Evolutionary conservation across 2,888 invertebrate genomes (phyloP).

Genomic region (Drosophila ochracea): DNA sequence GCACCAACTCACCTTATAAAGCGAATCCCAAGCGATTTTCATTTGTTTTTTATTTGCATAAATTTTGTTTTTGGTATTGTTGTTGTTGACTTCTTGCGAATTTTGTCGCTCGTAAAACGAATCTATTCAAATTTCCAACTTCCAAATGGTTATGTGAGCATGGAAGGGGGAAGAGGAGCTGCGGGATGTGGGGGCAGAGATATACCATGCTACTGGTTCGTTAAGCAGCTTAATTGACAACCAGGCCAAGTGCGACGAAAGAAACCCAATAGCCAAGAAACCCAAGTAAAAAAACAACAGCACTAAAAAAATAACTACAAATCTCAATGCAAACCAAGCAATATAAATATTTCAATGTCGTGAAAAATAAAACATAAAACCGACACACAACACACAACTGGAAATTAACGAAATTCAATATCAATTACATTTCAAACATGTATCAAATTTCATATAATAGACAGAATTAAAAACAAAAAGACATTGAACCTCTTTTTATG

Average conservation of each 20-base stretch:
- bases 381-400: background rate
- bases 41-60: slow-evolving; percentile 1
- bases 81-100: slow-evolving; percentile 30
- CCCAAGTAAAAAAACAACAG: slow-evolving; percentile 16
- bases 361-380: background rate
- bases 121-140: slow-evolving; percentile 47
- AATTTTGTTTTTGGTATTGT: slow-evolving; percentile 2
- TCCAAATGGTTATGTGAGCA: slow-evolving; percentile 19
- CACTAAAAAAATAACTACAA: slow-evolving; percentile 1
- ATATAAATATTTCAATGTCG: slow-evolving; percentile 15
- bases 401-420: background rate
- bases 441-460: slow-evolving; percentile 2
- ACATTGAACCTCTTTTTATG: background rate
- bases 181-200: background rate
- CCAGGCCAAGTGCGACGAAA: slow-evolving; percentile 43
- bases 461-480: background rate
- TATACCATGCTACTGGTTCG: slow-evolving; percentile 43
- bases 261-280: slow-evolving; percentile 21
- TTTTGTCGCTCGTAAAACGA: slow-evolving; percentile 55
- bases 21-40: slow-evolving; percentile 24
- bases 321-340: slow-evolving; percentile 7
- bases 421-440: slow-evolving; percentile 4
- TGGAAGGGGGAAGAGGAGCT: slow-evolving; percentile 1
- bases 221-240: slow-evolving; percentile 68
- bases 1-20: slow-evolving; percentile 31